phyloP scores from a whole-genome alignment of 2,888 invertebrate species.

The Trypoxylon attenuatum region DNA sequence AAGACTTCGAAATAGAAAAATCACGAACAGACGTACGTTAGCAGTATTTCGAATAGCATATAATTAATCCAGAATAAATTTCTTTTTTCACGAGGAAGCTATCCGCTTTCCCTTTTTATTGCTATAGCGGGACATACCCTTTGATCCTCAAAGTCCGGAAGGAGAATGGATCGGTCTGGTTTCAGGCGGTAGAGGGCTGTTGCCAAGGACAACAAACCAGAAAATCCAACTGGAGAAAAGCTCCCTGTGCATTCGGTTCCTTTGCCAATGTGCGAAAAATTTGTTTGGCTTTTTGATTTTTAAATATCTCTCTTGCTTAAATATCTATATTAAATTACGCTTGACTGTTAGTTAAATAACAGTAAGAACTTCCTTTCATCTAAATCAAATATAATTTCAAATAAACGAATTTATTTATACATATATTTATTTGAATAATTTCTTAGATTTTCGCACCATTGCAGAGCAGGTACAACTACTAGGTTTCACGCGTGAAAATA shows the following conservation, averaged over 20 bases:
- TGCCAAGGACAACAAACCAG: conserved; percentile 29
- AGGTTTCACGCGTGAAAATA: too few species aligned
- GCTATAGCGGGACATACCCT: conserved; percentile 10
- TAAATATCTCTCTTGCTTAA: too few species aligned
- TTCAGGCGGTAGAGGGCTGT: conserved; percentile 14
- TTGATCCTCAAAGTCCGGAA: conserved; percentile 25
- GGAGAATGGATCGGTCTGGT: conserved; percentile 8
- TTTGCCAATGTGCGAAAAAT: conserved; percentile 22
- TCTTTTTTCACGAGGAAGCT: conserved; percentile 20
- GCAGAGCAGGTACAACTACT: too few species aligned
- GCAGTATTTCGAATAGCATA: conserved; percentile 30
- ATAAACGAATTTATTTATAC: too few species aligned
- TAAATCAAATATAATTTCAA: too few species aligned
- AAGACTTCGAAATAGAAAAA: background rate
- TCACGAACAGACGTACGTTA: conserved; percentile 5
- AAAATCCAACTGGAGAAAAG: conserved; percentile 9
- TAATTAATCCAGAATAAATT: conserved; percentile 48
- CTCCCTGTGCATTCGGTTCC: conserved; percentile 3
- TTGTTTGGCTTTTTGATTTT: conserved; percentile 17
- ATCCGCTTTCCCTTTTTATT: conserved; percentile 15
- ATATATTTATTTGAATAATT: too few species aligned
- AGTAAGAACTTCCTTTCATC: too few species aligned
- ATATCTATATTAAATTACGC: too few species aligned
- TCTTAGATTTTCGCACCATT: too few species aligned
- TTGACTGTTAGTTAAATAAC: too few species aligned